Conservation (phyloP, 1,140 invertebrate species). For the Drosophila kohkoa region DNA sequence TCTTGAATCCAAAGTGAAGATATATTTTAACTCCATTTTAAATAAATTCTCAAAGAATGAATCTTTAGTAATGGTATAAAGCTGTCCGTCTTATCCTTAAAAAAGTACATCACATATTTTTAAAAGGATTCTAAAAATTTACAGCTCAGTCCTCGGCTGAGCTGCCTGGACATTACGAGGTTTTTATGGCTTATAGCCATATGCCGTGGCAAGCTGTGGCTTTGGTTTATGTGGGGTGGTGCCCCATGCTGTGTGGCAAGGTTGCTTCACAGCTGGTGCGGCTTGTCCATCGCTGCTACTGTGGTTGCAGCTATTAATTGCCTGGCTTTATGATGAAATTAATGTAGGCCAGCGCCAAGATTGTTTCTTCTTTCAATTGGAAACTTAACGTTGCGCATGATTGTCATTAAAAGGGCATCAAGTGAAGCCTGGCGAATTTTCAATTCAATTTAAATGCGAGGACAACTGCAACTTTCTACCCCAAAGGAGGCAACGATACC, state of each 20-base stretch:
- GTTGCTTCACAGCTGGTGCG: constrained; percentile 36
- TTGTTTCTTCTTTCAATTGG: constrained; percentile 58
- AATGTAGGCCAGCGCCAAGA: constrained; percentile 52
- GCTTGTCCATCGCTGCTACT: constrained; percentile 14
- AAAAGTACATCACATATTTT: neutral
- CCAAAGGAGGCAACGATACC: neutral
- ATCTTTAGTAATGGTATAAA: neutral
- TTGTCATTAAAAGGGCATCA: constrained; percentile 58
- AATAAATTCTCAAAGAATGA: neutral
- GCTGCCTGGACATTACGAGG: neutral
- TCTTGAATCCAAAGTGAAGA: no score
- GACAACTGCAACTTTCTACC: neutral
- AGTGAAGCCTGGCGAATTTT: constrained; percentile 14
- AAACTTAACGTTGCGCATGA: constrained; percentile 76
- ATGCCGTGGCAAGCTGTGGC: constrained; percentile 6
- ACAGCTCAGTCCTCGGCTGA: neutral
- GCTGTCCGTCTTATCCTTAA: neutral
- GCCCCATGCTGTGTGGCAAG: constrained; percentile 3
- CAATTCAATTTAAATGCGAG: constrained; percentile 18
- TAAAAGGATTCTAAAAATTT: constrained; percentile 7
- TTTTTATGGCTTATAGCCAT: constrained; percentile 13
- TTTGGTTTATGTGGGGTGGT: constrained; percentile 2
- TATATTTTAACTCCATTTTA: no score
- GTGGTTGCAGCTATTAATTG: constrained; percentile 72
- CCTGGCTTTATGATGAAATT: constrained; percentile 65